These are phyloP conservation scores for Lysandra bellargus DNA, from an alignment of 2,888 invertebrate genomes.

Conservation along the genomic window DNA sequence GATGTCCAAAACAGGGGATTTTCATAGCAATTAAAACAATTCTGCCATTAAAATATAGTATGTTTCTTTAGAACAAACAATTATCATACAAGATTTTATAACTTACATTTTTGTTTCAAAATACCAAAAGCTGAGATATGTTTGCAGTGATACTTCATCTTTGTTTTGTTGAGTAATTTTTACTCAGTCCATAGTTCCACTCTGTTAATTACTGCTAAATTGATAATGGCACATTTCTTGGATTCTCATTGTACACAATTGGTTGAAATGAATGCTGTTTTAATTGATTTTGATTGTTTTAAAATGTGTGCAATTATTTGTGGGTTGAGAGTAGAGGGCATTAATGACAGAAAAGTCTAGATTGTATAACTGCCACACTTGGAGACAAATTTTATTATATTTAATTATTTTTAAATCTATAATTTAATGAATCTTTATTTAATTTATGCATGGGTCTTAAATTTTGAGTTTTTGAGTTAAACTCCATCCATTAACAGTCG, in stretches of 20 bases:
- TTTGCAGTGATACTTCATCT: no score
- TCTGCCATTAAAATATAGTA: neutral
- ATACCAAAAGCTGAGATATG: neutral
- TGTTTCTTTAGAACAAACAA: no score
- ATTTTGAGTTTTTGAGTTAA: no score
- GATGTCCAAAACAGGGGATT: neutral
- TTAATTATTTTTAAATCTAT: no score
- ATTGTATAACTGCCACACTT: neutral
- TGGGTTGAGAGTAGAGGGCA: neutral
- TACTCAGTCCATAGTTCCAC: neutral
- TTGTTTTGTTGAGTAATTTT: neutral
- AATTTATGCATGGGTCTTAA: no score
- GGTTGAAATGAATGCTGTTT: slow-evolving; percentile 18
- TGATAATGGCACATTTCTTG: slow-evolving; percentile 4
- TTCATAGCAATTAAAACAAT: neutral
- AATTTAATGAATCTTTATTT: no score
- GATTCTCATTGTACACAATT: slow-evolving; percentile 17
- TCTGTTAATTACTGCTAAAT: slow-evolving; percentile 5
- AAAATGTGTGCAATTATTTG: neutral
- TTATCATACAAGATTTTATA: no score
- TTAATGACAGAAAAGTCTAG: neutral
- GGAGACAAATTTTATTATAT: no score
- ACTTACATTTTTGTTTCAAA: neutral
- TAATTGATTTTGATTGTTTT: slow-evolving; percentile 23
- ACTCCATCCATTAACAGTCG: no score